Evolutionary conservation across 1,140 invertebrate genomes (phyloP).

Genomic region (Brachionus koreanus): DNA sequence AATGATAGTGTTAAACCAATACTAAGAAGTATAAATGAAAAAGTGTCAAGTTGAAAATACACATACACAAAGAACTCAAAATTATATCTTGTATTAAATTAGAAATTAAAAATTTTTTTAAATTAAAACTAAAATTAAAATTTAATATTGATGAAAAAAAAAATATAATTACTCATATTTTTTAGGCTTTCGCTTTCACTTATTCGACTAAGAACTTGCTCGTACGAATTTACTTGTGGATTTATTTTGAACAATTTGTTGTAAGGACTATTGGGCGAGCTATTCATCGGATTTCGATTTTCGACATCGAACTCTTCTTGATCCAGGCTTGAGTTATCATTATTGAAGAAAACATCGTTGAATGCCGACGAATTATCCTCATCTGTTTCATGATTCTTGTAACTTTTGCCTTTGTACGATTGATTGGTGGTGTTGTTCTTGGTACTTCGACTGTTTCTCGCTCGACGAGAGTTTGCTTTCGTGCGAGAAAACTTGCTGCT

Average conservation of each 20-base stretch:
- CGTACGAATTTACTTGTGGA: neutral
- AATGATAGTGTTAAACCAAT: too few species aligned
- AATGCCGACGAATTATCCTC: slow-evolving; percentile 21
- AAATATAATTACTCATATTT: neutral
- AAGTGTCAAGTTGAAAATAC: too few species aligned
- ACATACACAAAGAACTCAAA: too few species aligned
- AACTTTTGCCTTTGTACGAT: neutral
- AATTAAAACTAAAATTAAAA: too few species aligned
- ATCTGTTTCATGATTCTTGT: neutral
- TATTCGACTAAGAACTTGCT: slow-evolving; percentile 9
- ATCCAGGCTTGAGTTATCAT: slow-evolving; percentile 20
- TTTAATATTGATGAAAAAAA: too few species aligned
- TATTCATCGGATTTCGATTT: neutral
- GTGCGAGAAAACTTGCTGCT: too few species aligned
- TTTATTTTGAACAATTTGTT: neutral
- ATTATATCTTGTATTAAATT: too few species aligned
- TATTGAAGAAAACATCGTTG: slow-evolving; percentile 29
- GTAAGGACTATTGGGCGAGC: slow-evolving; percentile 14
- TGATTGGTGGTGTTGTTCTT: neutral
- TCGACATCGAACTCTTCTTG: neutral
- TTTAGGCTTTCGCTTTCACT: neutral
- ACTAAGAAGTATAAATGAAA: too few species aligned
- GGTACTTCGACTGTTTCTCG: neutral
- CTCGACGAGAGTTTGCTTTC: too few species aligned
- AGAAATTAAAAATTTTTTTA: too few species aligned